Percentiles rank a stretch among this genome's conserved stretches.
phyloP scores from a whole-genome alignment of 2,113 vertebrate genomes.

The Heptranchias perlo region DNA sequence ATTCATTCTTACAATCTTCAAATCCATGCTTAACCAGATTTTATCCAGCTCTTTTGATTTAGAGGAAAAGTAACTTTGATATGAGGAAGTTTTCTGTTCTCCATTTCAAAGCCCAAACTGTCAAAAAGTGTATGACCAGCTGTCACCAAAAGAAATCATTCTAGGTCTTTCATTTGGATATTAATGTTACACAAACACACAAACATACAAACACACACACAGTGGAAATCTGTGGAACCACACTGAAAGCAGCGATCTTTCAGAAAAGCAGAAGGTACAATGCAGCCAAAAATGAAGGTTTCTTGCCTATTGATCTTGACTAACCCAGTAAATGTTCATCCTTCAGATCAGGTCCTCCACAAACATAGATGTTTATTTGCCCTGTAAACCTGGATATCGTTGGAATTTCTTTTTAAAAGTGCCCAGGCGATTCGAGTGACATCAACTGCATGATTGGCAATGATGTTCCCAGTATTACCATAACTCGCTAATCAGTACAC shows the following conservation, averaged over 20 bases:
- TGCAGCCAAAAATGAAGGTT: background rate
- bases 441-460: no score
- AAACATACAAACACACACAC: background rate
- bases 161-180: background rate
- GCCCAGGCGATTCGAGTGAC: background rate
- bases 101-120: background rate
- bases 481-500: background rate
- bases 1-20: no score
- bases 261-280: background rate
- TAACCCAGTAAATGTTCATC: background rate
- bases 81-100: background rate
- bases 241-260: background rate
- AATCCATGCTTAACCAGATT: no score
- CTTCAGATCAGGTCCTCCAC: background rate
- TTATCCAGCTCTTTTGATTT: no score
- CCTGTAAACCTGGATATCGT: no score
- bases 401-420: no score
- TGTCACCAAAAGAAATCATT: background rate
- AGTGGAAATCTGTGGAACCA: no score
- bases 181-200: background rate
- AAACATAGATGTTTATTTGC: background rate
- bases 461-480: background rate
- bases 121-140: background rate
- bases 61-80: background rate
- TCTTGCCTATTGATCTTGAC: background rate